Conservation (phyloP, 2,797 vertebrate species). For the Myotis pilosus region DNA sequence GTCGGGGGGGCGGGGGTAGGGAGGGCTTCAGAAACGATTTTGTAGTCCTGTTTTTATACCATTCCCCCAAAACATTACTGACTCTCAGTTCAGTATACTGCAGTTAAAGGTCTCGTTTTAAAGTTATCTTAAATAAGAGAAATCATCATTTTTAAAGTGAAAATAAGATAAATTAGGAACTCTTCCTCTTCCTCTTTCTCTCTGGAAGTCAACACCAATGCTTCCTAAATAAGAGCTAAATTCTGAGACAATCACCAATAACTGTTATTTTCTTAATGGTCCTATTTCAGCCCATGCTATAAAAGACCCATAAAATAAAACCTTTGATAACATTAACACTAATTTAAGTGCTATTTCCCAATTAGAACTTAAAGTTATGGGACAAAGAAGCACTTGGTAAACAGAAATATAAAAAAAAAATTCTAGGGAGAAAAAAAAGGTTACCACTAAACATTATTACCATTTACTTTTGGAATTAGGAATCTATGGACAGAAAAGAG, state of each 20-base stretch:
- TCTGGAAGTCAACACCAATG: neutral
- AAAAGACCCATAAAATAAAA: neutral
- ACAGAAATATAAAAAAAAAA: neutral
- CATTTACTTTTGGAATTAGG: neutral
- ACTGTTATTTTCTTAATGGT: slow-evolving; percentile 2
- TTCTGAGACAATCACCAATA: neutral
- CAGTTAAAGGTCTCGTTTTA: slow-evolving; percentile 38
- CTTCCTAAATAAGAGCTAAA: slow-evolving; percentile 52
- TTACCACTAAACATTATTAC: neutral
- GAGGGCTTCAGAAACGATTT: slow-evolving; percentile 22
- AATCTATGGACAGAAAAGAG: neutral
- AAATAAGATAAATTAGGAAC: slow-evolving; percentile 34
- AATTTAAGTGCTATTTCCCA: slow-evolving; percentile 17
- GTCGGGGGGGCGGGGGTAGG: neutral
- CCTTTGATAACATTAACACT: neutral
- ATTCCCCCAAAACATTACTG: neutral
- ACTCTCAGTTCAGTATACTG: neutral
- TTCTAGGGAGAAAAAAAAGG: neutral
- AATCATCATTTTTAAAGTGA: neutral
- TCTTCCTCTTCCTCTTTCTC: neutral
- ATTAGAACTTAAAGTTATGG: neutral
- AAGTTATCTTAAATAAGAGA: slow-evolving; percentile 43
- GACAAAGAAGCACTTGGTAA: neutral
- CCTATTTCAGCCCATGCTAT: neutral
- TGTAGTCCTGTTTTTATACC: slow-evolving; percentile 25